Evolutionary conservation across 2,888 invertebrate genomes (phyloP).

Genomic region (Drosophila histrio): DNA sequence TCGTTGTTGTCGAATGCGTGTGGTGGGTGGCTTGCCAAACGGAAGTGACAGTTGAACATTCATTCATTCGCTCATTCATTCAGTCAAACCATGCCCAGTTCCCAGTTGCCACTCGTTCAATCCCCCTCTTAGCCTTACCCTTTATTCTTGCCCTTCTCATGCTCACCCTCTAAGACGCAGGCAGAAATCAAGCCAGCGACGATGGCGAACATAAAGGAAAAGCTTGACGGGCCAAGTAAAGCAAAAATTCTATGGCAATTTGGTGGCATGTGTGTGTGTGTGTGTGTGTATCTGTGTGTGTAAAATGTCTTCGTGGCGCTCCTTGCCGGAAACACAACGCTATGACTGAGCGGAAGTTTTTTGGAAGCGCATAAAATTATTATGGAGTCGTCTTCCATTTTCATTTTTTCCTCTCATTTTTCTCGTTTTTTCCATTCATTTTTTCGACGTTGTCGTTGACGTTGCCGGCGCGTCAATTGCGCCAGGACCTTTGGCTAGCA

Average conservation of each 20-base stretch:
- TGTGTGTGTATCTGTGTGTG: constrained; percentile 33
- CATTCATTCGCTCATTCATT: constrained; percentile 55
- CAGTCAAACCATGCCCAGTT: constrained; percentile 35
- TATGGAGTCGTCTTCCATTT: constrained; percentile 76
- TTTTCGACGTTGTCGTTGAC: constrained; percentile 27
- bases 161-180: constrained; percentile 22
- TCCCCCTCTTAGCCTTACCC: constrained; percentile 1
- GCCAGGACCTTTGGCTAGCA: constrained; percentile 65
- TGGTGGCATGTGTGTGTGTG: constrained; percentile 41
- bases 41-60: constrained; percentile 79
- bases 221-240: constrained; percentile 66
- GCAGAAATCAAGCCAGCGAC: constrained; percentile 70
- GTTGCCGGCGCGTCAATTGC: constrained; percentile 73
- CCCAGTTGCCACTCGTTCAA: constrained; percentile 13
- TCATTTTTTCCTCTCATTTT: constrained; percentile 8
- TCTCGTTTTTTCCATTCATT: constrained; percentile 1
- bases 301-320: constrained; percentile 50
- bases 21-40: constrained; percentile 54
- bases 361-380: constrained; percentile 75
- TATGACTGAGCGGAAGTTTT: constrained; percentile 68
- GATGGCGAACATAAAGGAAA: constrained; percentile 71
- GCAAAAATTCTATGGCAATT: constrained; percentile 72
- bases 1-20: constrained; percentile 31
- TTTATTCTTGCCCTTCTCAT: background rate
- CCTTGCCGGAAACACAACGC: constrained; percentile 61